These are phyloP conservation scores for Rhynchotus rufescens DNA, from an alignment of 2,797 vertebrate species.

Conservation along the genomic window DNA sequence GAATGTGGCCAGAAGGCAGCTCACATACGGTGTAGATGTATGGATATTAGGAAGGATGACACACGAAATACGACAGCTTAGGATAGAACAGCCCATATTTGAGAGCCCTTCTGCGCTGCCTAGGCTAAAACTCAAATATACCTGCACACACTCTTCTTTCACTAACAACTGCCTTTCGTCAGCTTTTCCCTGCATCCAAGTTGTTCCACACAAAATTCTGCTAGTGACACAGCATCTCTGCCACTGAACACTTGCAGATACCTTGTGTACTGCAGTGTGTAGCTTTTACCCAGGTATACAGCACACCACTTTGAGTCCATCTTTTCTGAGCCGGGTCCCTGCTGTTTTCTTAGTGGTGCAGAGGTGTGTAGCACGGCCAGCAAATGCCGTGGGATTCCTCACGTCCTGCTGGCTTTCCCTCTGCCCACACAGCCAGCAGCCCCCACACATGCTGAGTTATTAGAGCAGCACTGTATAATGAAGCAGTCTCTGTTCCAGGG, in stretches of 20 bases:
- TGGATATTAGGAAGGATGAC: background rate
- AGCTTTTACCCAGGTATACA: background rate
- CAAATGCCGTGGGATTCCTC: constrained; percentile 65
- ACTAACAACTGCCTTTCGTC: background rate
- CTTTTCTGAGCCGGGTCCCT: background rate
- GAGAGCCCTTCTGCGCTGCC: background rate
- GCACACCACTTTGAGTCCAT: background rate
- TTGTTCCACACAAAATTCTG: background rate
- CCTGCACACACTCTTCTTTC: background rate
- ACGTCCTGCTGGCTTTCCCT: constrained; percentile 68
- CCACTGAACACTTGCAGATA: background rate
- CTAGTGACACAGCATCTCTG: background rate
- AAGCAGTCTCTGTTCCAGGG: constrained; percentile 21
- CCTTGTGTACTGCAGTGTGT: background rate
- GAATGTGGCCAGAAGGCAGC: background rate
- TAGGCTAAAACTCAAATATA: background rate
- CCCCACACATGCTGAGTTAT: constrained; percentile 30
- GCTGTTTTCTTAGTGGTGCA: background rate
- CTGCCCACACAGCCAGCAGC: constrained; percentile 62
- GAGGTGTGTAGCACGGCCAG: background rate
- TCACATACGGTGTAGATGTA: background rate
- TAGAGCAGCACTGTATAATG: constrained; percentile 49
- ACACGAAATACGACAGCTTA: background rate
- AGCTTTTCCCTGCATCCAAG: background rate
- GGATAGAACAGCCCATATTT: background rate